These are phyloP conservation scores for Procavia capensis DNA, from an alignment of 2,113 vertebrate genomes.

Conservation along the genomic window DNA sequence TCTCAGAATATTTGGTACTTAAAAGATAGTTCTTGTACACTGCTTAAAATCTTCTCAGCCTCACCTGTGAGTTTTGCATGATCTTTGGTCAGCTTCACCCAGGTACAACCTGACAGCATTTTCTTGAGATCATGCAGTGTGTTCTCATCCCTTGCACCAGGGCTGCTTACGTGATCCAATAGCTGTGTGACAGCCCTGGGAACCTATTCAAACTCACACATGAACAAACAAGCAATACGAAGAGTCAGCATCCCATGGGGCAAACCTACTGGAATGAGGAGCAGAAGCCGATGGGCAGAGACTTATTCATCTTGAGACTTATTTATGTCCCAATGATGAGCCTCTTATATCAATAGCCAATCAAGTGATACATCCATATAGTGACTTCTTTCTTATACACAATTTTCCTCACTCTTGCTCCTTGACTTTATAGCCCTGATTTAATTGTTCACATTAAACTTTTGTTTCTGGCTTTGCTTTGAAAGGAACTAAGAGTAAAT, in stretches of 20 bases:
- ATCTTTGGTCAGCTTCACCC: neutral
- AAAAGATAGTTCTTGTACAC: neutral
- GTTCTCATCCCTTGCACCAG: neutral
- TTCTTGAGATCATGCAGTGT: neutral
- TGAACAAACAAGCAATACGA: neutral
- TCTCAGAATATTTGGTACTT: neutral
- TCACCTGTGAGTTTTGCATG: neutral
- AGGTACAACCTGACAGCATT: neutral
- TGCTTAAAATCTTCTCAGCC: neutral
- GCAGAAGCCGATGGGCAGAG: neutral
- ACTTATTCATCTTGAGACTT: neutral
- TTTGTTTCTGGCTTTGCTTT: neutral
- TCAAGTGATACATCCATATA: neutral
- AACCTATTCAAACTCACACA: neutral
- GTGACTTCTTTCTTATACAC: neutral
- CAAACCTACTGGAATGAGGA: neutral
- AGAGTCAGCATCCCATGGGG: neutral
- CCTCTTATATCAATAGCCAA: neutral
- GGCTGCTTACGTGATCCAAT: neutral
- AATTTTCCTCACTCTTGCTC: neutral
- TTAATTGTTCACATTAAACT: neutral
- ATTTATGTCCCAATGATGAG: neutral
- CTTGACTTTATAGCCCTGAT: neutral
- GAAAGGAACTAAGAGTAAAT: neutral
- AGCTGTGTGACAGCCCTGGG: neutral